phyloP scores from a whole-genome alignment of 2,888 invertebrate genomes.

The Prosopocoilus inquinatus region DNA sequence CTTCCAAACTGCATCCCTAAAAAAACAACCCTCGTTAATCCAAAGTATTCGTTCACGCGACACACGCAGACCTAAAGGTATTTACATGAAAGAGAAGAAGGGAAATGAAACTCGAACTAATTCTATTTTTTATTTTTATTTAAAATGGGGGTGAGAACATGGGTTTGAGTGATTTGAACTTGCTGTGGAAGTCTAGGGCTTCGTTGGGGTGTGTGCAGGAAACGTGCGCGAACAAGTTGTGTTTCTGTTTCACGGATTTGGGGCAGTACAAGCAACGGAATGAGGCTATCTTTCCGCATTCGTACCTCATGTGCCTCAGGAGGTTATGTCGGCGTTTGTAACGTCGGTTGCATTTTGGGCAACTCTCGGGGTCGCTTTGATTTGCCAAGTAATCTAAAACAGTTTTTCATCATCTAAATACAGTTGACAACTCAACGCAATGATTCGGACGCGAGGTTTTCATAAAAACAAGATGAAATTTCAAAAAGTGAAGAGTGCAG shows the following conservation, averaged over 20 bases:
- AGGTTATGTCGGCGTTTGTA: conserved; percentile 7
- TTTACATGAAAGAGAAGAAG: not conserved
- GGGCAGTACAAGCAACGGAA: conserved; percentile 10
- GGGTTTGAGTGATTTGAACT: conserved; percentile 1
- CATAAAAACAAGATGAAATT: too few relatives aligned
- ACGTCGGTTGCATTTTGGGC: conserved; percentile 9
- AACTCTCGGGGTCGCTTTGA: not conserved
- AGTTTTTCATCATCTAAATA: too few relatives aligned
- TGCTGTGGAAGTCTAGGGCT: not conserved
- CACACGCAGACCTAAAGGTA: not conserved
- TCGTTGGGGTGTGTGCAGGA: conserved; percentile 3
- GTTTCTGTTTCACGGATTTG: conserved; percentile 6
- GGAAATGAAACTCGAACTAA: not conserved
- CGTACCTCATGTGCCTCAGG: conserved; percentile 9
- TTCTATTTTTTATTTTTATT: too few relatives aligned
- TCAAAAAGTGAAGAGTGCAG: too few relatives aligned
- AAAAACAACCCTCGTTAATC: not conserved
- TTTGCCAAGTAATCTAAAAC: too few relatives aligned
- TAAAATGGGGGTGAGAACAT: not conserved
- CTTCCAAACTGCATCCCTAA: conserved; percentile 2
- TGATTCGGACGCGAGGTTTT: too few relatives aligned
- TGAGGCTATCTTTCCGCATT: conserved; percentile 6
- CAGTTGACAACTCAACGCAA: too few relatives aligned
- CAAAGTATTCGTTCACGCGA: not conserved
- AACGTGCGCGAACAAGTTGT: conserved; percentile 7